Evolutionary conservation across 2,113 vertebrate species (phyloP).

Genomic region (Monopterus albus): DNA sequence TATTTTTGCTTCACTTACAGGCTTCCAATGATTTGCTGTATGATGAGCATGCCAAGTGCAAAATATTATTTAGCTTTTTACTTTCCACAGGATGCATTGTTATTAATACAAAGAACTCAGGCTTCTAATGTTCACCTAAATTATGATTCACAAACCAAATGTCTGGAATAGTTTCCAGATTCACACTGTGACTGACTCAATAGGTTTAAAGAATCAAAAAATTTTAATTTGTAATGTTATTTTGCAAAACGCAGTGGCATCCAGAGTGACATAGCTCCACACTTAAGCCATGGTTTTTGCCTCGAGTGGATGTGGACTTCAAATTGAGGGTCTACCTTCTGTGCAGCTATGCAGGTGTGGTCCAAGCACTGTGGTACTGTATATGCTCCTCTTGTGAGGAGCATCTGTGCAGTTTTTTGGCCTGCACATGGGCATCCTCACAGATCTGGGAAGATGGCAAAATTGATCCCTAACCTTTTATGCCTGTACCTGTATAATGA

Average conservation of each 20-base stretch:
- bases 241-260: background rate
- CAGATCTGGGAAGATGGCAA: no score
- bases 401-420: no score
- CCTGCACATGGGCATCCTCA: no score
- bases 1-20: background rate
- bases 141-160: background rate
- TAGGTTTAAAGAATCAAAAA: background rate
- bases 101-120: background rate
- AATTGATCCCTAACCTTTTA: no score
- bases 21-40: slow-evolving; percentile 9
- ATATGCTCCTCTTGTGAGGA: no score
- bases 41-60: slow-evolving; percentile 14
- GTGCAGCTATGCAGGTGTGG: no score
- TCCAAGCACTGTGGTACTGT: no score
- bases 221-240: background rate
- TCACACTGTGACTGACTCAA: background rate
- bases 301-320: no score
- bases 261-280: background rate
- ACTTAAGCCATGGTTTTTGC: background rate
- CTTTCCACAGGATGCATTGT: background rate
- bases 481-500: no score
- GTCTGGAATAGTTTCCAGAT: slow-evolving; percentile 1
- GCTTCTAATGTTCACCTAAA: background rate
- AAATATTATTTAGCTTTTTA: slow-evolving; percentile 26
- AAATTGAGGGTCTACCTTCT: no score